Conservation (phyloP, 2,888 invertebrate genomes). For the Zele albiditarsus region DNA sequence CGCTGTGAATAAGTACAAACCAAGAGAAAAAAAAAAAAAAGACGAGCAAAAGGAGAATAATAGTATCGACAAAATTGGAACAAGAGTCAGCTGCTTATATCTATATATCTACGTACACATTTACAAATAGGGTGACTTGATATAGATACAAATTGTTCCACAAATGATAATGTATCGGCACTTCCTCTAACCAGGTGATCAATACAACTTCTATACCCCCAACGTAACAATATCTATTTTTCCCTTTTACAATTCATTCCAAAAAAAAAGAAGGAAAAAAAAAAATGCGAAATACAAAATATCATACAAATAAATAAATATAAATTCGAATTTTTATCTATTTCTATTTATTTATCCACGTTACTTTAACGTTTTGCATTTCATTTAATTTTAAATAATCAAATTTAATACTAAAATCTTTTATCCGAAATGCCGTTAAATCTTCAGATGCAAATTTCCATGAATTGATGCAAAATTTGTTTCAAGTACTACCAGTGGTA, state of each 20-base stretch:
- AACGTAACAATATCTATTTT: conserved; percentile 17
- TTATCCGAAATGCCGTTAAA: conserved; percentile 20
- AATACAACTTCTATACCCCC: conserved; percentile 25
- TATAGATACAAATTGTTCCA: conserved; percentile 38
- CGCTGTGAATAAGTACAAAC: not conserved
- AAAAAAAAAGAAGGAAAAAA: conserved; percentile 20
- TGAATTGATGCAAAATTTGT: conserved; percentile 25
- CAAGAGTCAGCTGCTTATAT: conserved; percentile 19
- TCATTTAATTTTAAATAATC: not conserved
- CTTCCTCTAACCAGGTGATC: conserved; percentile 24
- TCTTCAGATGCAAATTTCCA: conserved; percentile 33
- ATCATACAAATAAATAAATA: conserved; percentile 7
- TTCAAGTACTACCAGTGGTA: not conserved
- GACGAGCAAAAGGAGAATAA: not conserved
- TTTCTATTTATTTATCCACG: not conserved
- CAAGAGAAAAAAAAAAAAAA: not conserved
- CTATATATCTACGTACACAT: not conserved
- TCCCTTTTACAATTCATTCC: not conserved
- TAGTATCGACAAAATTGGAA: conserved; percentile 26
- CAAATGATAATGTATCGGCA: conserved; percentile 36
- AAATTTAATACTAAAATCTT: not conserved
- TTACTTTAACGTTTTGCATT: not conserved
- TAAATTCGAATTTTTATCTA: not conserved
- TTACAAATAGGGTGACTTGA: conserved; percentile 23
- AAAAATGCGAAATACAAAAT: not conserved